These are phyloP conservation scores for Girardia tigrina DNA, from an alignment of 2,888 invertebrate genomes.

Conservation along the genomic window DNA sequence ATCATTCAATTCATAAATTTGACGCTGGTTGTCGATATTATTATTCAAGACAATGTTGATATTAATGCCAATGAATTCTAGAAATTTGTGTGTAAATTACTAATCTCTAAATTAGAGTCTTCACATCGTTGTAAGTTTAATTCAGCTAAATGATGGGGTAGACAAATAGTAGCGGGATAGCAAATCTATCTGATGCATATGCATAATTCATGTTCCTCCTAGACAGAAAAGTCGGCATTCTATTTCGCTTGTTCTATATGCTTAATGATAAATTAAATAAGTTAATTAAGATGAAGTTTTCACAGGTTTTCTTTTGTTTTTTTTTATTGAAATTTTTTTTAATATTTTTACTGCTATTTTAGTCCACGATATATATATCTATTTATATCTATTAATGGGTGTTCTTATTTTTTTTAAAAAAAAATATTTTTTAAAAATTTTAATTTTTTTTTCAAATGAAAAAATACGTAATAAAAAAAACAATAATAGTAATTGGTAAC, in stretches of 20 bases:
- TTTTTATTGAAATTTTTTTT: neutral
- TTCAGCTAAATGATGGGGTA: constrained; percentile 20
- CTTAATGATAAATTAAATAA: constrained; percentile 19
- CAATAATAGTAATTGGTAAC: too few species aligned
- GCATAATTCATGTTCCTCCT: constrained; percentile 23
- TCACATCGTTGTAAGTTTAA: constrained; percentile 23
- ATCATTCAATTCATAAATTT: constrained; percentile 12
- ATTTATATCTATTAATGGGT: neutral
- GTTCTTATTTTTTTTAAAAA: neutral
- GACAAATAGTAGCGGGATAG: constrained; percentile 23
- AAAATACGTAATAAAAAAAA: too few species aligned
- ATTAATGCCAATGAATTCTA: constrained; percentile 23
- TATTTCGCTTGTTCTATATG: constrained; percentile 20
- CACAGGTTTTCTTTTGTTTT: constrained; percentile 9
- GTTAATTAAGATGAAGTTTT: constrained; percentile 14
- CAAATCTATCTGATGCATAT: constrained; percentile 23
- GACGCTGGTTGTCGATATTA: constrained; percentile 23
- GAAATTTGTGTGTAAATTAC: constrained; percentile 23
- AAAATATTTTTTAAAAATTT: neutral
- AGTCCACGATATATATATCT: neutral
- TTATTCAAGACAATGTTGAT: constrained; percentile 23
- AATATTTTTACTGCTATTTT: too few species aligned
- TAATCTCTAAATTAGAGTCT: constrained; percentile 23
- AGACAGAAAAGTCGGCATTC: constrained; percentile 23
- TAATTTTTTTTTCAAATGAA: too few species aligned